Base-by-base conservation (phyloP, 2,797 vertebrate genomes). In the Alcedo quadribrachys region DNA sequence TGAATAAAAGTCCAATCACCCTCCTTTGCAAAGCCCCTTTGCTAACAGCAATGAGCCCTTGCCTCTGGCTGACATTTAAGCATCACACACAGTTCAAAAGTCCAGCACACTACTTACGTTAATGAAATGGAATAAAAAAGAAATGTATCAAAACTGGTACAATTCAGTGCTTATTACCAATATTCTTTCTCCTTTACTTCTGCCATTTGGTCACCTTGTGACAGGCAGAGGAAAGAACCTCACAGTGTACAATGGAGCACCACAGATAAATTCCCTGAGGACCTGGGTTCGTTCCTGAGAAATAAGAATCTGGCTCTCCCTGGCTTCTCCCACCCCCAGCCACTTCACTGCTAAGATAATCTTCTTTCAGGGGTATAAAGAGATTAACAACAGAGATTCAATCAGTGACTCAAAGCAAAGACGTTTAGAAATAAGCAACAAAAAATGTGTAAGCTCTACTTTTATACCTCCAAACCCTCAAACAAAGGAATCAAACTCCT, bases 351-450 rank as follows among this genome's bases (percentile, higher is more conserved):
- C 55, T 87, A 67, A 71, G 8, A 62, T 89, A 95, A 94, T 94
- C 87, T 84, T 95, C 81, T 85, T 90, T 85, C 43, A 78, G 62
- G 43, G 69, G 58, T 92, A 37, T 87, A 92, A 75, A 82, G 54
- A 81, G 92, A 93, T 96, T 94, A 96, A 91, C 65, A 54, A 51
- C 42, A 71, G 71, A 91, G 87, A 94, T 85, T 90, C 70, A 89
- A 87, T 92, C 87, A 81, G 76, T 70, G 81, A 76, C 95, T 92
- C 79, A 92, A 92, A 86, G 50, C 53, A 19, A 80, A 66, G 57
- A 81, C 54, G 78, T 92, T 71, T 81, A 91, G 30, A 89, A 88
- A 91, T 28, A 83, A 74, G 15, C 66, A 81, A 40, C 54, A 51
- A 85, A 81, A 87, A 85, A 75, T 21, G n/a, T 68, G 66, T 81